These are phyloP conservation scores for Apoderus coryli DNA, from an alignment of 2,888 invertebrate species.

Conservation along the genomic window DNA sequence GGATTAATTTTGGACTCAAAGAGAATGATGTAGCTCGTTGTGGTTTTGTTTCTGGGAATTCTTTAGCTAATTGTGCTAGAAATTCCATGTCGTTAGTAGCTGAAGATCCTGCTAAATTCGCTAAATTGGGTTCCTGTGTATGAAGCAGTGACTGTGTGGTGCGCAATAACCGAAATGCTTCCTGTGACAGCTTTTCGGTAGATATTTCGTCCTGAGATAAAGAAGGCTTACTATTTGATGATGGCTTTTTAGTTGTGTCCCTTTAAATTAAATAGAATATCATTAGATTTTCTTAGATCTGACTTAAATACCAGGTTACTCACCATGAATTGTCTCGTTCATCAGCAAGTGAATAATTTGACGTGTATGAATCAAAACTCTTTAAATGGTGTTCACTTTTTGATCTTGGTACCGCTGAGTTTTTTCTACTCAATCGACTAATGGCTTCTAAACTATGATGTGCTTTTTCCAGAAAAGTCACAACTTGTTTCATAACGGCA, in stretches of 20 bases:
- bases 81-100: slow-evolving; percentile 27
- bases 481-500: slow-evolving; percentile 55
- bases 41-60: slow-evolving; percentile 24
- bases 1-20: slow-evolving; percentile 27
- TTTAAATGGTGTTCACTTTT: slow-evolving; percentile 41
- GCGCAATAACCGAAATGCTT: slow-evolving; percentile 48
- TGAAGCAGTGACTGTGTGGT: slow-evolving; percentile 49
- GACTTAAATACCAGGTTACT: too few relatives aligned
- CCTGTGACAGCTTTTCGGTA: slow-evolving; percentile 49
- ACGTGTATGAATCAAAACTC: too few relatives aligned
- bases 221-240: too few relatives aligned
- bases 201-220: slow-evolving; percentile 36
- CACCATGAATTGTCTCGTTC: too few relatives aligned
- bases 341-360: too few relatives aligned
- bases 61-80: slow-evolving; percentile 29
- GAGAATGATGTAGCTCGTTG: slow-evolving; percentile 27
- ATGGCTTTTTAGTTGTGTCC: too few relatives aligned
- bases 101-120: slow-evolving; percentile 25
- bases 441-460: slow-evolving; percentile 47
- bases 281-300: too few relatives aligned
- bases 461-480: slow-evolving; percentile 51
- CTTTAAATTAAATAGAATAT: too few relatives aligned
- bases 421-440: slow-evolving; percentile 28
- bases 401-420: slow-evolving; percentile 33
- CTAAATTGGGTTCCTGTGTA: slow-evolving; percentile 47